Evolutionary conservation across 2,113 vertebrate species (phyloP).

Genomic region (Ciconia stormi): DNA sequence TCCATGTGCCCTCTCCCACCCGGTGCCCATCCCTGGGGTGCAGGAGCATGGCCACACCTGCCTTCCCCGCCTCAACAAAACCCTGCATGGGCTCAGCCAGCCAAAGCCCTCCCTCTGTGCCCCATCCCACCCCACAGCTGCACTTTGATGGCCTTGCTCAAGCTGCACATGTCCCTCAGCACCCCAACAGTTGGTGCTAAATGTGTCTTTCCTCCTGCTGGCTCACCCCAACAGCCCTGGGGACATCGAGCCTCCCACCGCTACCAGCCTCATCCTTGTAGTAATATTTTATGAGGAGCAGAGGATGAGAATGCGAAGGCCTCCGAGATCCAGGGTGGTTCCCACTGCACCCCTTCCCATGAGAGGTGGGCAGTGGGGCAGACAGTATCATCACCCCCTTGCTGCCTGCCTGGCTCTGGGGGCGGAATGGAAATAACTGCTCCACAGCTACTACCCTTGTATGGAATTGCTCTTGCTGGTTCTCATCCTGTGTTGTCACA

Average conservation of each 20-base stretch:
- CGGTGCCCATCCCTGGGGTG: not conserved
- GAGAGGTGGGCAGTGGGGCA: not conserved
- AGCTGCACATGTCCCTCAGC: not conserved
- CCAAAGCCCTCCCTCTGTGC: not conserved
- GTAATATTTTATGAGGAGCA: not conserved
- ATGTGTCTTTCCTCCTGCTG: not conserved
- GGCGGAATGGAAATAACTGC: rapidly evolving
- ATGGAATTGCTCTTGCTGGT: not conserved
- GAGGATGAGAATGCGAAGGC: rapidly evolving
- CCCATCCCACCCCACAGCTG: not conserved
- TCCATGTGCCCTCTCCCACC: not conserved
- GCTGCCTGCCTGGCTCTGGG: rapidly evolving
- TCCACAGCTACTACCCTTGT: rapidly evolving
- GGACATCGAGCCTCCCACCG: not conserved
- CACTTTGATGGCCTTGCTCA: not conserved
- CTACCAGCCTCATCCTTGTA: not conserved
- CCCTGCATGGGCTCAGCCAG: rapidly evolving
- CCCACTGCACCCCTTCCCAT: not conserved
- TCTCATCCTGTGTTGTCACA: not conserved
- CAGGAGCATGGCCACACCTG: not conserved
- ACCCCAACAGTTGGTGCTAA: not conserved
- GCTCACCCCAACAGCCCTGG: not conserved
- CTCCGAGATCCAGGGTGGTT: not conserved
- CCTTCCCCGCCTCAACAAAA: not conserved
- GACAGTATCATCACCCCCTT: not conserved